phyloP scores from a whole-genome alignment of 2,797 vertebrate genomes.

The Scolopax bukidnonensis region DNA sequence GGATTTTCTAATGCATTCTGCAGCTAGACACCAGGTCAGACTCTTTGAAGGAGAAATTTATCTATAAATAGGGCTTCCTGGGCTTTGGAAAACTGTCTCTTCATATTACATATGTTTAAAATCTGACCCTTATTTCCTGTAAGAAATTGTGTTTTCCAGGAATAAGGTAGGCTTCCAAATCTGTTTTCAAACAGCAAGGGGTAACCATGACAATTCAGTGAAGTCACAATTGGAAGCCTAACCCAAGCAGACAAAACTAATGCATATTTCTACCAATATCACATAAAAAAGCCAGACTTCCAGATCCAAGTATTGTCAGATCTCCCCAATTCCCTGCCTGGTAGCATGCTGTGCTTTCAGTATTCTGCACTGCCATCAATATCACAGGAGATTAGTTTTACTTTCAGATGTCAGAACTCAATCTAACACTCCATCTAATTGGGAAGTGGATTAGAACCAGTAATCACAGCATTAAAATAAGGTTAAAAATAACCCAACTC shows the following conservation, averaged over 20 bases:
- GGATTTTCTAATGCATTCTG: background rate
- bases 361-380: background rate
- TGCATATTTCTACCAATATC: background rate
- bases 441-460: background rate
- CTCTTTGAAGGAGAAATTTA: background rate
- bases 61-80: background rate
- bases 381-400: background rate
- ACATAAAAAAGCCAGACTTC: background rate
- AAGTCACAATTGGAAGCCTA: background rate
- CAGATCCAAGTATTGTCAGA: background rate
- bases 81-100: background rate
- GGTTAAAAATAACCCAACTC: background rate
- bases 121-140: background rate
- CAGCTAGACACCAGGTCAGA: background rate
- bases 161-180: background rate
- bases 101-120: background rate
- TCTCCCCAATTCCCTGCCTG: background rate
- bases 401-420: background rate
- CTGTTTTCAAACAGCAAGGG: background rate
- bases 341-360: background rate
- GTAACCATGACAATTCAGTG: background rate
- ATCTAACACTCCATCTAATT: background rate
- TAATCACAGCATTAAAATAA: background rate
- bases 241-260: background rate
- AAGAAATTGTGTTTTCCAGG: background rate